Evolutionary conservation across 2,888 invertebrate genomes (phyloP).

Genomic region (Eilema sororculum): DNA sequence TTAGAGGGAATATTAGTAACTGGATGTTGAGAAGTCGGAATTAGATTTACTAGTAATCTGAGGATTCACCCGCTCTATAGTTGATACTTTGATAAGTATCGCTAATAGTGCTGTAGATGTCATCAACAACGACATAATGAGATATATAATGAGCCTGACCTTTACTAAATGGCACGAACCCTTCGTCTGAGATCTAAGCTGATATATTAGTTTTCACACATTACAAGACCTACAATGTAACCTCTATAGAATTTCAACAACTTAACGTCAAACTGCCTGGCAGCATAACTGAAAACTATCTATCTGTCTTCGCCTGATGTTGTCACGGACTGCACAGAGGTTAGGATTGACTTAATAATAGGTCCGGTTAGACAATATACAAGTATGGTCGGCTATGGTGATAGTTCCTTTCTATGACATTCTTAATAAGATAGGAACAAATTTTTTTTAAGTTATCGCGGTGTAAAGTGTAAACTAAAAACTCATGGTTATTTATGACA

Average conservation of each 20-base stretch:
- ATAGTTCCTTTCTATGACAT: background rate
- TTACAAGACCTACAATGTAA: constrained; percentile 11
- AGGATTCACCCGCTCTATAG: background rate
- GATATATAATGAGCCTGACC: constrained; percentile 15
- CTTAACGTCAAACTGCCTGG: background rate
- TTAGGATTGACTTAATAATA: constrained; percentile 22
- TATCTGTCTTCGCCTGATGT: constrained; percentile 9
- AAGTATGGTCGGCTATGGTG: background rate
- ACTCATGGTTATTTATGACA: no score
- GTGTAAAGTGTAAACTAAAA: no score
- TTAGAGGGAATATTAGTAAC: no score
- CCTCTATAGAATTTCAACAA: constrained; percentile 15
- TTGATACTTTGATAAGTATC: no score
- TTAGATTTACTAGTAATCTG: no score
- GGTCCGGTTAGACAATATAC: constrained; percentile 14
- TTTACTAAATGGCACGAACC: background rate
- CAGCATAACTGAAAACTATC: constrained; percentile 14
- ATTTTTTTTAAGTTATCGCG: no score
- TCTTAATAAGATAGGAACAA: background rate
- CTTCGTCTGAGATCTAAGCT: background rate
- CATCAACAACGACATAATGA: background rate
- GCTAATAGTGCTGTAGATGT: no score
- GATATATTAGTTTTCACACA: constrained; percentile 23
- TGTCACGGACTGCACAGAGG: background rate
- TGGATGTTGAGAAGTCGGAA: no score